These are phyloP conservation scores for Drosophila micromelanica DNA, from an alignment of 1,140 invertebrate genomes.

Conservation along the genomic window DNA sequence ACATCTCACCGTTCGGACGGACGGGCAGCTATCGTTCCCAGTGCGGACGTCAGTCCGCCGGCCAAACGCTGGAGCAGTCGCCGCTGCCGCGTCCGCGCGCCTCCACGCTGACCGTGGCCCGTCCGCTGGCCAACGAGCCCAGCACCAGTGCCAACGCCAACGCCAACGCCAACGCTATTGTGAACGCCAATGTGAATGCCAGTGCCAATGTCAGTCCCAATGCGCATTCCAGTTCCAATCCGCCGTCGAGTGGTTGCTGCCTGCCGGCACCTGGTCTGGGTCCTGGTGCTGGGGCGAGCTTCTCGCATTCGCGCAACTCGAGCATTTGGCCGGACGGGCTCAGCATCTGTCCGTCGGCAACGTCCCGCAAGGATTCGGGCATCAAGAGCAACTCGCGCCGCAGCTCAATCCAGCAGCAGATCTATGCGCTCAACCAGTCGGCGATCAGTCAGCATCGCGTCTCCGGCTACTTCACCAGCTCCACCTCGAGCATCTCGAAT, in stretches of 20 bases:
- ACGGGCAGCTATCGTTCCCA: constrained; percentile 88
- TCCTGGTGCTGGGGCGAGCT: constrained; percentile 8
- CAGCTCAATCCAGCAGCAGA: constrained; percentile 93
- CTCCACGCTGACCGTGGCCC: constrained; percentile 84
- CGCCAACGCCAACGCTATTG: constrained; percentile 7
- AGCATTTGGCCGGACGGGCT: constrained; percentile 86
- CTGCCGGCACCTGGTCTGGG: constrained; percentile 30
- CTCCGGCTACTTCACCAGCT: constrained; percentile 94
- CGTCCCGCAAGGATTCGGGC: constrained; percentile 94
- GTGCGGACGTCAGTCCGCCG: constrained; percentile 85
- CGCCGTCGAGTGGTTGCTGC: constrained; percentile 16
- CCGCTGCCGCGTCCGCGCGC: constrained; percentile 86
- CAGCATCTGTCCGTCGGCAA: constrained; percentile 90
- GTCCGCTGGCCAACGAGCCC: constrained; percentile 32
- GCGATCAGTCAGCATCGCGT: constrained; percentile 91
- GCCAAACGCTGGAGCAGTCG: constrained; percentile 65
- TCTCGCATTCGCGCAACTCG: constrained; percentile 69
- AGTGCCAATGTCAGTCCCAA: constrained; percentile 15
- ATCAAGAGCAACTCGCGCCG: constrained; percentile 92
- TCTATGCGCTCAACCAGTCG: constrained; percentile 86
- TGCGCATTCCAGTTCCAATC: constrained; percentile 12
- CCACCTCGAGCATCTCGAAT: constrained; percentile 87
- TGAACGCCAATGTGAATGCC: constrained; percentile 12
- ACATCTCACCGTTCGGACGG: constrained; percentile 87
- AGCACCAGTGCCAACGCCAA: constrained; percentile 30